phyloP scores from a whole-genome alignment of 2,888 invertebrate genomes.

The Ophraella communa region DNA sequence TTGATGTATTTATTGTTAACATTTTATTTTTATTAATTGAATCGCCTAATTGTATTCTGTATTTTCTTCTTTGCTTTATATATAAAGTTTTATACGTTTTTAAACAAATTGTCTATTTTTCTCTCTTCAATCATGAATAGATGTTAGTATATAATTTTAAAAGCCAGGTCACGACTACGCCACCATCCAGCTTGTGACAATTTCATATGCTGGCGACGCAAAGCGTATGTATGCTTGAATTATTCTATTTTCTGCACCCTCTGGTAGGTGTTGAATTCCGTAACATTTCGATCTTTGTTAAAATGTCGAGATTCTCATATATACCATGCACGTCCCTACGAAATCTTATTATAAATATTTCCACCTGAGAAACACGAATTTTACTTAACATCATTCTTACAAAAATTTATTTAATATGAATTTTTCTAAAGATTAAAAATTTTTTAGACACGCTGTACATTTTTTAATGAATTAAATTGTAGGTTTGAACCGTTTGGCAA shows the following conservation, averaged over 20 bases:
- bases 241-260: slow-evolving; percentile 54
- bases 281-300: slow-evolving; percentile 48
- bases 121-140: neutral
- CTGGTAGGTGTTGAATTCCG: slow-evolving; percentile 51
- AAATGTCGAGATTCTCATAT: slow-evolving; percentile 55
- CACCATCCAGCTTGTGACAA: slow-evolving; percentile 50
- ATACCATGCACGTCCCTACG: slow-evolving; percentile 56
- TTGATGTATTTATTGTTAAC: no score
- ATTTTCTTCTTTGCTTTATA: no score
- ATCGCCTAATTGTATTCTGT: no score
- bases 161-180: slow-evolving; percentile 51
- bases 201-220: slow-evolving; percentile 47
- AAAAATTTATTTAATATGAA: no score
- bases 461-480: no score
- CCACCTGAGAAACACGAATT: slow-evolving; percentile 56
- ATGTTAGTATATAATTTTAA: slow-evolving; percentile 26
- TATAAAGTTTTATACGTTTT: no score
- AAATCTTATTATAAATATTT: slow-evolving; percentile 60
- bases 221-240: slow-evolving; percentile 46
- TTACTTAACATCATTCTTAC: slow-evolving; percentile 47
- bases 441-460: no score
- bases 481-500: no score
- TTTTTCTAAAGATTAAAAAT: no score
- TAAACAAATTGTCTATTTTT: no score
- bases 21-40: no score